Evolutionary conservation across 2,888 invertebrate species (phyloP).

Genomic region (Zeuzera pyrina): DNA sequence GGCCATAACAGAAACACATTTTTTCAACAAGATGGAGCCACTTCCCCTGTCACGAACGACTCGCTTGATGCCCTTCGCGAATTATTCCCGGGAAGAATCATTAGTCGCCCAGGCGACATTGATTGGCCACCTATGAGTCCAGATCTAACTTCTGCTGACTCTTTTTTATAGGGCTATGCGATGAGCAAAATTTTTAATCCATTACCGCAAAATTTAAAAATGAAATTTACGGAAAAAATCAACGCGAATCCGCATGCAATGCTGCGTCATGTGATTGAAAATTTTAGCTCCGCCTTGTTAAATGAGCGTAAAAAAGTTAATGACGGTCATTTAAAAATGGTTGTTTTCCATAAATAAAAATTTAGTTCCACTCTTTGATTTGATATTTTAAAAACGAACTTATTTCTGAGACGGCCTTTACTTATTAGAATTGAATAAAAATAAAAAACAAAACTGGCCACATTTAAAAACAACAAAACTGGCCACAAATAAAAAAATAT

Average conservation of each 20-base stretch:
- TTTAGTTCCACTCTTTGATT: no score
- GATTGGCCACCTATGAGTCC: constrained; percentile 18
- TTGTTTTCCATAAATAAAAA: no score
- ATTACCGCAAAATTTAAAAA: constrained; percentile 2
- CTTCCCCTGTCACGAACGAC: constrained; percentile 19
- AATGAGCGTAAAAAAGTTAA: constrained; percentile 14
- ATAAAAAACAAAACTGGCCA: no score
- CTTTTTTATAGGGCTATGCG: constrained; percentile 18
- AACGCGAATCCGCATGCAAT: constrained; percentile 18
- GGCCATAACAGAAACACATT: constrained; percentile 18
- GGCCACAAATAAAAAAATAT: no score
- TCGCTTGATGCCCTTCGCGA: constrained; percentile 20
- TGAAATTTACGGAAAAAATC: constrained; percentile 3
- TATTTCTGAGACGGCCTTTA: no score
- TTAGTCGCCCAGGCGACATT: constrained; percentile 20
- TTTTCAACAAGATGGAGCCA: constrained; percentile 22
- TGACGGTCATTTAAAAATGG: constrained; percentile 11
- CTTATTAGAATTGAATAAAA: no score
- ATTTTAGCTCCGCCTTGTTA: constrained; percentile 16
- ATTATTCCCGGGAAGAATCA: constrained; percentile 18
- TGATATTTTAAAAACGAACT: no score
- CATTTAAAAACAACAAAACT: no score
- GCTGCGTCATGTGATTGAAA: constrained; percentile 17
- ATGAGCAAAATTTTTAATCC: constrained; percentile 20
- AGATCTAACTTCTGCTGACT: constrained; percentile 18